Evolutionary conservation across 1,140 invertebrate genomes (phyloP).

Genomic region (Rhopalosiphum padi): DNA sequence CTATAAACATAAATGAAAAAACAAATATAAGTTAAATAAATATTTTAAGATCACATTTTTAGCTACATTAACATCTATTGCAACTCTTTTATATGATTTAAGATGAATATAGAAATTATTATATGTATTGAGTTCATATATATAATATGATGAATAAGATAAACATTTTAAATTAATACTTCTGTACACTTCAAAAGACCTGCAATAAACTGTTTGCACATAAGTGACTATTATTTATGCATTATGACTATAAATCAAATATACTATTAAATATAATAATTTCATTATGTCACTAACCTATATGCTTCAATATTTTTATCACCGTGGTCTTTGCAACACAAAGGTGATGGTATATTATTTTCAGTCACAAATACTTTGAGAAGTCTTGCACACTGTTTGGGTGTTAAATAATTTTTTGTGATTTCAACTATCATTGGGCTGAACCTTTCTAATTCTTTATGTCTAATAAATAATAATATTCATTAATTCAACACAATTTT

Average conservation of each 20-base stretch:
- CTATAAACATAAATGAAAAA: neutral
- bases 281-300: neutral
- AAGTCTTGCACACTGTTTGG: neutral
- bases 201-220: neutral
- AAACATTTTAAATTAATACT: neutral
- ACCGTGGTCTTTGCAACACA: slow-evolving; percentile 34
- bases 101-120: too few relatives aligned
- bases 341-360: neutral
- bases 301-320: neutral
- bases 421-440: slow-evolving; percentile 30
- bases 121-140: too few relatives aligned
- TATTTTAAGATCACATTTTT: neutral
- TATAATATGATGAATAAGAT: too few relatives aligned
- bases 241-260: neutral
- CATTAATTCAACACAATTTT: neutral
- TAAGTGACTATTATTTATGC: neutral
- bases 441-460: neutral
- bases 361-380: neutral
- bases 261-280: neutral
- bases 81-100: neutral
- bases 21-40: neutral
- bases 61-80: neutral
- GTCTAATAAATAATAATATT: neutral
- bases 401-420: slow-evolving; percentile 17
- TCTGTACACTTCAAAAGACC: neutral